Percentiles rank a stretch among this genome's conserved stretches.
Conservation (phyloP, 2,797 vertebrate species). For the Chiloscyllium punctatum region DNA sequence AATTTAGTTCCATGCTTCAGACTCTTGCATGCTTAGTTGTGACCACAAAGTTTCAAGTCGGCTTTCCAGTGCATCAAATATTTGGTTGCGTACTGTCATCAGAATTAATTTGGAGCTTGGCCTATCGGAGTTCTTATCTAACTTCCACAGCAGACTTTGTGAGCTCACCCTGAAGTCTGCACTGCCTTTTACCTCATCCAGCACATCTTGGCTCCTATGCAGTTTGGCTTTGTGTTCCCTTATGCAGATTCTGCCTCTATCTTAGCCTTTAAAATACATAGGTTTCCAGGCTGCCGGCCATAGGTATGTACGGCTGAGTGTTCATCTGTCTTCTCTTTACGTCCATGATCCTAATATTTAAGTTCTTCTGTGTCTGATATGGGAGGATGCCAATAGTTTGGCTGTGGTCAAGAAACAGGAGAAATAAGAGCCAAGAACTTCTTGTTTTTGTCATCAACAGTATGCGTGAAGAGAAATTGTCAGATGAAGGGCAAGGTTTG, state of each 20-base stretch:
- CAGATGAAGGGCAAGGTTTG: background rate
- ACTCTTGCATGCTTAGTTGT: background rate
- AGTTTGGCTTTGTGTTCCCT: too few species aligned
- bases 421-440: background rate
- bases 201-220: too few species aligned
- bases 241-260: background rate
- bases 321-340: background rate
- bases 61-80: background rate
- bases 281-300: too few species aligned
- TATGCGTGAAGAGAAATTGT: background rate
- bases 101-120: background rate
- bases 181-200: background rate
- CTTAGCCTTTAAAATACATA: background rate
- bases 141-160: background rate
- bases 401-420: background rate
- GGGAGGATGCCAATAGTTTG: too few species aligned
- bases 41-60: background rate
- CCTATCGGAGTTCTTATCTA: background rate
- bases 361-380: too few species aligned
- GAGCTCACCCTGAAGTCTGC: background rate
- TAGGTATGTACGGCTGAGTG: background rate
- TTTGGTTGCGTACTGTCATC: background rate
- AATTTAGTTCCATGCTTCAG: too few species aligned
- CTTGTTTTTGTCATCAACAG: background rate
- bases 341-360: too few species aligned